A percentile compares a stretch with the other conserved stretches of the same genome.
These are phyloP conservation scores for Misgurnus anguillicaudatus DNA, from an alignment of 2,113 vertebrate species.

Conservation along the genomic window DNA sequence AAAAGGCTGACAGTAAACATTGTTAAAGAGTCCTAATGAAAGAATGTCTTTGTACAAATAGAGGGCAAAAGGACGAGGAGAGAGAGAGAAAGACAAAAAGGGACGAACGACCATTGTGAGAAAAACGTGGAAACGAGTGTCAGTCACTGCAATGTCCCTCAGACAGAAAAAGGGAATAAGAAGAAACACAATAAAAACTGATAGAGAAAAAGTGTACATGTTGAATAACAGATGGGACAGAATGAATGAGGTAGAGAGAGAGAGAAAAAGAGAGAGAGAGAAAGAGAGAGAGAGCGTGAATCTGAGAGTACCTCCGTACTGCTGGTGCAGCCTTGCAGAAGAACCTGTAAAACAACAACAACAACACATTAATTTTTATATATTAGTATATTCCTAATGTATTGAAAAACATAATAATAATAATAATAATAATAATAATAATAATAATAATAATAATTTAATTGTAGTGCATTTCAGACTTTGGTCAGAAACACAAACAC, in stretches of 20 bases:
- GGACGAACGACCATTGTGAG: slow-evolving; percentile 32
- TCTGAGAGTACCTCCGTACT: slow-evolving; percentile 73
- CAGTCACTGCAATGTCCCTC: slow-evolving; percentile 36
- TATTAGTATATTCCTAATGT: too few relatives aligned
- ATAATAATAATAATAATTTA: too few relatives aligned
- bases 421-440: too few relatives aligned
- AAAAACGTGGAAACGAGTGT: slow-evolving; percentile 34
- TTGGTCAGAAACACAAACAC: background rate
- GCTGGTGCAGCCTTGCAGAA: slow-evolving; percentile 73
- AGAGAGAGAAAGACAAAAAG: slow-evolving; percentile 15
- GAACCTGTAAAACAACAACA: slow-evolving; percentile 69
- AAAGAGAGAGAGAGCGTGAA: background rate
- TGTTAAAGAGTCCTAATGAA: slow-evolving; percentile 28
- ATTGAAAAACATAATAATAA: too few relatives aligned
- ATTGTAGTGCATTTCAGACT: background rate
- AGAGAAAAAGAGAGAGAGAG: background rate
- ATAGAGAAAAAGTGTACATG: background rate
- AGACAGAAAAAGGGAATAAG: slow-evolving; percentile 7
- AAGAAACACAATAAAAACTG: too few relatives aligned
- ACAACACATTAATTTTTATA: background rate
- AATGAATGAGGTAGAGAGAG: background rate
- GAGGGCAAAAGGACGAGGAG: background rate
- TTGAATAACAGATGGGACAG: background rate
- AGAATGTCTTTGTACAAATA: slow-evolving; percentile 52
- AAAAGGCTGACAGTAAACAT: background rate